phyloP scores from a whole-genome alignment of 2,113 vertebrate genomes.

The Phrynosoma platyrhinos region DNA sequence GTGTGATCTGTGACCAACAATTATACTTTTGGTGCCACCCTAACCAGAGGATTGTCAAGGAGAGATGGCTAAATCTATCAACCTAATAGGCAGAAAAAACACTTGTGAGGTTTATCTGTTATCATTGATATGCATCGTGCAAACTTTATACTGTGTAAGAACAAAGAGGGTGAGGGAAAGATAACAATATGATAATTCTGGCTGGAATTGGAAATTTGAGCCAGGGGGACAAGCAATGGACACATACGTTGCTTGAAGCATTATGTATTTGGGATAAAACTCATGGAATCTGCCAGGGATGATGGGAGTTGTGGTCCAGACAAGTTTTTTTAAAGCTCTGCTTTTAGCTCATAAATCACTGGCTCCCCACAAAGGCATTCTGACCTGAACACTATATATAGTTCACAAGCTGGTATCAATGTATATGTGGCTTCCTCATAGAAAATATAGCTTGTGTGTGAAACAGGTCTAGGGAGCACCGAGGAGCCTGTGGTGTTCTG shows the following conservation, averaged over 20 bases:
- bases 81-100: background rate
- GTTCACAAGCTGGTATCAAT: background rate
- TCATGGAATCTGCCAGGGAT: background rate
- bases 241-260: background rate
- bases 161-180: background rate
- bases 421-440: background rate
- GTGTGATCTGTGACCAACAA: background rate
- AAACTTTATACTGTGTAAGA: background rate
- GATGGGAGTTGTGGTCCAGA: background rate
- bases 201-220: background rate
- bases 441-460: no score
- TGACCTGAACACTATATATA: background rate
- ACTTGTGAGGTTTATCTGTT: background rate
- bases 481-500: slow-evolving; percentile 27
- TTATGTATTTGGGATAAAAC: no score
- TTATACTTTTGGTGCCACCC: background rate
- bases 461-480: background rate
- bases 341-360: background rate
- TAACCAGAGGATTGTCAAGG: background rate
- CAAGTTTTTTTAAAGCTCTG: background rate
- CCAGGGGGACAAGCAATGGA: background rate
- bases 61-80: background rate
- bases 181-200: background rate
- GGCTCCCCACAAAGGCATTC: background rate
- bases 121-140: background rate